phyloP scores from a whole-genome alignment of 2,113 vertebrate genomes.

The Dicaeum eximium region DNA sequence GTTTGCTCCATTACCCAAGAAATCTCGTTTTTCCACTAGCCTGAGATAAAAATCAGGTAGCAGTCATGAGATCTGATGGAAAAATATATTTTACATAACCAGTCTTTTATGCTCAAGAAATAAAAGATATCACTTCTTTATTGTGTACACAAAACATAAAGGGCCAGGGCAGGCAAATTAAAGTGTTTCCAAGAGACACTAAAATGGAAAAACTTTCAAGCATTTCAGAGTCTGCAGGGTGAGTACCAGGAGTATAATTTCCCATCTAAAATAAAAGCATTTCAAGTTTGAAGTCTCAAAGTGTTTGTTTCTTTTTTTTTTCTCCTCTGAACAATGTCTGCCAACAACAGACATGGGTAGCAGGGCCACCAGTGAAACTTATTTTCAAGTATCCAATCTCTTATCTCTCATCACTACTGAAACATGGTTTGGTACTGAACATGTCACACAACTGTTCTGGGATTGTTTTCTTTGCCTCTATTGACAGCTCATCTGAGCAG shows the following conservation, averaged over 20 bases:
- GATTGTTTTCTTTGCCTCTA: not conserved
- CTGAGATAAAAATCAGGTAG: conserved; percentile 32
- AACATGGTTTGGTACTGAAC: not conserved
- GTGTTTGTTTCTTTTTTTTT: too few species aligned
- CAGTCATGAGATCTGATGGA: conserved; percentile 2
- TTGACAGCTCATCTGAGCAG: not conserved
- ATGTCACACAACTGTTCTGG: not conserved
- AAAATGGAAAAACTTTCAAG: not conserved
- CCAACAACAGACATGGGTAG: not conserved
- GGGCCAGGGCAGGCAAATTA: not conserved
- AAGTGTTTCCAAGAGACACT: not conserved
- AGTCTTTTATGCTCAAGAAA: conserved; percentile 32
- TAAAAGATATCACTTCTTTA: not conserved
- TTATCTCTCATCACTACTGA: not conserved
- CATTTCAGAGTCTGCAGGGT: not conserved
- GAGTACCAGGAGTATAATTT: not conserved
- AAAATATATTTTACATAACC: conserved; percentile 22
- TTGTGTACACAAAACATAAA: not conserved
- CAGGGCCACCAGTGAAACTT: not conserved
- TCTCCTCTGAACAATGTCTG: not conserved
- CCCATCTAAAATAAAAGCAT: not conserved
- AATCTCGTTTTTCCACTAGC: conserved; percentile 35
- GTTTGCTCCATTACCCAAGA: conserved; percentile 53
- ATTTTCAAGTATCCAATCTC: not conserved
- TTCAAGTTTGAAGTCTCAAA: not conserved